phyloP scores from a whole-genome alignment of 2,888 invertebrate species.

The Cotesia congregata region DNA sequence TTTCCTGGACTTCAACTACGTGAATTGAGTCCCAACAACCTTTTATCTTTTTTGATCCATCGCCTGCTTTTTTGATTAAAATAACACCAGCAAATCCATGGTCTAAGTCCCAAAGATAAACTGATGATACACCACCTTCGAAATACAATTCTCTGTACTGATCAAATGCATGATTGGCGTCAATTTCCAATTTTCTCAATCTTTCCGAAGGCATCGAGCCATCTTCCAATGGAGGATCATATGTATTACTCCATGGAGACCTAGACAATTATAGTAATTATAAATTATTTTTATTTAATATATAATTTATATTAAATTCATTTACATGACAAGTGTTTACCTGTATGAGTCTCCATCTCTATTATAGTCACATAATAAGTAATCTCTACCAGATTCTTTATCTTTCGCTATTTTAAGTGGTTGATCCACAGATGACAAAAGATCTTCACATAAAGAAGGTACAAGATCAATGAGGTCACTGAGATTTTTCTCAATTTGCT shows the following conservation, averaged over 20 bases:
- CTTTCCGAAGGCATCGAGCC: slow-evolving; percentile 98
- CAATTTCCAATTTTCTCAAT: slow-evolving; percentile 94
- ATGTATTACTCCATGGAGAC: slow-evolving; percentile 99
- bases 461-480: slow-evolving; percentile 98
- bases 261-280: slow-evolving; percentile 67
- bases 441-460: slow-evolving; percentile 95
- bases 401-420: slow-evolving; percentile 98
- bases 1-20: slow-evolving; percentile 98
- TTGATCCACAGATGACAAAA: slow-evolving; percentile 97
- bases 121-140: slow-evolving; percentile 99
- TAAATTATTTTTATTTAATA: neutral
- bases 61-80: slow-evolving; percentile 98
- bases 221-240: slow-evolving; percentile 97
- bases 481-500: slow-evolving; percentile 98
- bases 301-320: neutral
- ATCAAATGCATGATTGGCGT: slow-evolving; percentile 98
- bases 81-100: slow-evolving; percentile 98
- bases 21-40: slow-evolving; percentile 99
- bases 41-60: slow-evolving; percentile 98
- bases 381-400: slow-evolving; percentile 95
- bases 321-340: slow-evolving; percentile 62
- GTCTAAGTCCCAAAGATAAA: slow-evolving; percentile 99
- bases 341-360: slow-evolving; percentile 98
- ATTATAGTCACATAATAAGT: slow-evolving; percentile 98
- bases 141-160: slow-evolving; percentile 99